These are phyloP conservation scores for Amphiprion clarkii DNA, from an alignment of 2,797 vertebrate genomes.

Conservation along the genomic window DNA sequence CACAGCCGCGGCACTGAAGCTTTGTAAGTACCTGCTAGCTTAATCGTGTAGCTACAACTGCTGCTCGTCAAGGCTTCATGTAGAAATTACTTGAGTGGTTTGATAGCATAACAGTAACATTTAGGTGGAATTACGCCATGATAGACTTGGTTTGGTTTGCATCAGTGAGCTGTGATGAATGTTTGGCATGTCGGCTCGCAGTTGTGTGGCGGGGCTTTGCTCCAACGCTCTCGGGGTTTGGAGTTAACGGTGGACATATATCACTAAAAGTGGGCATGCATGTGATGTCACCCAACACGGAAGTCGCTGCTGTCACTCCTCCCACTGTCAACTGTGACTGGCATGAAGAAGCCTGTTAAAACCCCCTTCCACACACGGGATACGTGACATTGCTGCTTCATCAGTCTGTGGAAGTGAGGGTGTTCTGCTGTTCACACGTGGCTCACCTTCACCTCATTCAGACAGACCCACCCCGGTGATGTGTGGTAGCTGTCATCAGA, in stretches of 20 bases:
- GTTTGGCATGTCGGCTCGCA: neutral
- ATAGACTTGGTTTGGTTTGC: neutral
- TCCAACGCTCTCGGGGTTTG: neutral
- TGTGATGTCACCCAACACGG: constrained; percentile 46
- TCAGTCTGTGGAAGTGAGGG: no score
- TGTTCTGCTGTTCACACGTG: no score
- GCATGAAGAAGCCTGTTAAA: no score
- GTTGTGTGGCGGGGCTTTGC: neutral
- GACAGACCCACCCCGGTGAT: no score
- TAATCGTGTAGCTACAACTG: neutral
- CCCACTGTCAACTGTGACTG: neutral
- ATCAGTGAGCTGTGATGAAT: neutral
- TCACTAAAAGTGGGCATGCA: neutral
- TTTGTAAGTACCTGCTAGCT: neutral
- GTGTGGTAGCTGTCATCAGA: no score
- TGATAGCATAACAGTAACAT: neutral
- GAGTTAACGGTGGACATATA: neutral
- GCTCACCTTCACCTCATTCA: no score
- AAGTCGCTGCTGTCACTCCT: constrained; percentile 27
- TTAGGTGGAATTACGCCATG: constrained; percentile 13
- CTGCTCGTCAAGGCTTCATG: neutral
- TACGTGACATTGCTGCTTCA: no score
- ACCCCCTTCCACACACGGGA: no score
- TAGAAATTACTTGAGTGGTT: neutral
- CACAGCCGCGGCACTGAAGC: neutral